Percentiles rank a stretch among this genome's conserved stretches.
Conservation (phyloP, 2,888 invertebrate species). For the Metalampra italica region DNA sequence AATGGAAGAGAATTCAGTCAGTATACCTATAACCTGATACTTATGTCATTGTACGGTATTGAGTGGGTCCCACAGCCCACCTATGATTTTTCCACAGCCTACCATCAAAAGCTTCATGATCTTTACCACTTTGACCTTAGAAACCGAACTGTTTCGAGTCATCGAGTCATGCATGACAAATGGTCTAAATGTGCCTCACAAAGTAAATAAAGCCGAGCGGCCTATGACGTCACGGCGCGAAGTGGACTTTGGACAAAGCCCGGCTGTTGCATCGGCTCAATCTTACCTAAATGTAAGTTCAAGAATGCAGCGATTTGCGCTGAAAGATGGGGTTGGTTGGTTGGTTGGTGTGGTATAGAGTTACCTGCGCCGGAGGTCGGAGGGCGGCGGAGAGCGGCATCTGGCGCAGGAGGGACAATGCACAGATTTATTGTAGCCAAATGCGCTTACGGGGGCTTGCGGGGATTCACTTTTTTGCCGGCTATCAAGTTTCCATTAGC, state of each 20-base stretch:
- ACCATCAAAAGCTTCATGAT: too few relatives aligned
- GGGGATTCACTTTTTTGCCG: conserved; percentile 65
- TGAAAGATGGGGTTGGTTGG: conserved; percentile 13
- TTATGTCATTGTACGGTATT: too few relatives aligned
- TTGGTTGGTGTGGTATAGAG: conserved; percentile 59
- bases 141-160: too few relatives aligned
- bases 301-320: conserved; percentile 33
- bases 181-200: background rate
- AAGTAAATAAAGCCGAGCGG: background rate
- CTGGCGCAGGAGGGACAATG: conserved; percentile 63
- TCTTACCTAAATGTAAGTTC: background rate
- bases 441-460: conserved; percentile 60
- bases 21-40: too few relatives aligned
- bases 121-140: too few relatives aligned
- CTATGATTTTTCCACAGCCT: too few relatives aligned
- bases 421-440: conserved; percentile 68
- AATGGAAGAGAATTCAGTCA: too few relatives aligned
- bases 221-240: background rate
- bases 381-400: conserved; percentile 53
- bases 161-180: background rate
- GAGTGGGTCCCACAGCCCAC: too few relatives aligned
- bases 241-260: background rate
- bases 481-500: conserved; percentile 78
- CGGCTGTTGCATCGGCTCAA: background rate
- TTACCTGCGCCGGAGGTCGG: conserved; percentile 56